phyloP scores from a whole-genome alignment of 2,888 invertebrate genomes.

The Myopa testacea region DNA sequence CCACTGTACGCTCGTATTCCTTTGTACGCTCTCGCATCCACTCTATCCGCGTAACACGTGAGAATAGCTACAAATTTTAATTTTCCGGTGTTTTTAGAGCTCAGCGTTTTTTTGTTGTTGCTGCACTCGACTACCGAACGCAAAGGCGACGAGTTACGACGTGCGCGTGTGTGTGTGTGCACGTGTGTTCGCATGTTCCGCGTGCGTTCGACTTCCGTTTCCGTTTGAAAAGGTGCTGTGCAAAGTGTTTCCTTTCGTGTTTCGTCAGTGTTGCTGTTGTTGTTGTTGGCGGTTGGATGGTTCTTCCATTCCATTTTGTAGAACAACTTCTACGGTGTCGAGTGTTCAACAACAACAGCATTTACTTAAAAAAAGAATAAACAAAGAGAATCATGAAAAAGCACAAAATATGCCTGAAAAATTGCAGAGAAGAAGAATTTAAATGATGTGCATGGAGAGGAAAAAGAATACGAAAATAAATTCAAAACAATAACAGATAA shows the following conservation, averaged over 20 bases:
- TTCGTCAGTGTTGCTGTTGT: neutral
- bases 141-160: constrained; percentile 7
- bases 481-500: no score
- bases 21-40: neutral
- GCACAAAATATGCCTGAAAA: no score
- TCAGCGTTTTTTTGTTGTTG: constrained; percentile 9
- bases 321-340: no score
- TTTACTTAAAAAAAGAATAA: no score
- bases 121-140: neutral
- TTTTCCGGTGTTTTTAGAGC: constrained; percentile 30
- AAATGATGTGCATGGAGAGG: no score
- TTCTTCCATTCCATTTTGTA: no score
- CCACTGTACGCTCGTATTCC: neutral
- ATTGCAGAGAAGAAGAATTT: no score
- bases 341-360: no score
- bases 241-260: constrained; percentile 24
- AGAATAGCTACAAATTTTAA: constrained; percentile 34
- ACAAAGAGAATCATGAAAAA: no score
- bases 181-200: constrained; percentile 7
- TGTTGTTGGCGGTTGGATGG: neutral
- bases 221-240: constrained; percentile 27
- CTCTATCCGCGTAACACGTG: constrained; percentile 12
- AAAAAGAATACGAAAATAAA: no score
- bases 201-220: constrained; percentile 40
- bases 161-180: neutral